These are phyloP conservation scores for Prochilodus magdalenae DNA, from an alignment of 2,113 vertebrate species.

Conservation along the genomic window DNA sequence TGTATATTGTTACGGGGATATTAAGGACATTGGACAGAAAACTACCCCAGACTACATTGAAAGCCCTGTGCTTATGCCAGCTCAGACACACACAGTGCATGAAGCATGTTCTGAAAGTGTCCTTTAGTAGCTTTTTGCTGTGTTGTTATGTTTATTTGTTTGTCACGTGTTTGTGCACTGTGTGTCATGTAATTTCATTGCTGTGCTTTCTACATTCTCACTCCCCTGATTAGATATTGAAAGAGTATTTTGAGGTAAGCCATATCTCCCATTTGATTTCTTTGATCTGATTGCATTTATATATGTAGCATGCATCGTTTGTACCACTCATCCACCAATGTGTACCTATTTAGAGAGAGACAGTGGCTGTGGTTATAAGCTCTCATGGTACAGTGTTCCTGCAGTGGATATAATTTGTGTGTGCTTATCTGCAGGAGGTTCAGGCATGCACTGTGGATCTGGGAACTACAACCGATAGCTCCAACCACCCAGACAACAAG, in stretches of 20 bases:
- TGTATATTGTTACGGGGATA: not conserved
- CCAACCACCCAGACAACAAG: conserved; percentile 93
- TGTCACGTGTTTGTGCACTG: conserved; percentile 78
- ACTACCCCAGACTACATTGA: not conserved
- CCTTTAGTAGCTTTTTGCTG: conserved; percentile 50
- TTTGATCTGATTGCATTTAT: conserved; percentile 60
- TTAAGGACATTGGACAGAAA: conserved; percentile 2
- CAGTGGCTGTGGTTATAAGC: not conserved
- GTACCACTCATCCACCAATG: conserved; percentile 71
- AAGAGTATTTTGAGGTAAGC: conserved; percentile 98
- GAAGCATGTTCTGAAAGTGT: conserved; percentile 62
- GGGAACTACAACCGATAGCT: conserved; percentile 88
- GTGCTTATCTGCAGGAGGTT: conserved; percentile 81
- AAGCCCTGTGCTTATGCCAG: not conserved
- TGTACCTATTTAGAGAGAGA: conserved; percentile 11
- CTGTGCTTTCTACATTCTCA: conserved; percentile 90
- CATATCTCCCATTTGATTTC: conserved; percentile 81
- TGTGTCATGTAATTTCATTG: conserved; percentile 89
- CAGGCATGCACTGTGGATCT: conserved; percentile 91
- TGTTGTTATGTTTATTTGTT: conserved; percentile 73
- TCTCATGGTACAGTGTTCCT: not conserved
- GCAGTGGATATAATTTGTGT: conserved; percentile 2
- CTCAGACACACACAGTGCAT: conserved; percentile 67
- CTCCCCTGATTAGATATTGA: conserved; percentile 93
- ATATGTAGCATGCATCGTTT: conserved; percentile 66